Evolutionary conservation across 2,888 invertebrate species (phyloP).

Genomic region (Choreutis nemorana): DNA sequence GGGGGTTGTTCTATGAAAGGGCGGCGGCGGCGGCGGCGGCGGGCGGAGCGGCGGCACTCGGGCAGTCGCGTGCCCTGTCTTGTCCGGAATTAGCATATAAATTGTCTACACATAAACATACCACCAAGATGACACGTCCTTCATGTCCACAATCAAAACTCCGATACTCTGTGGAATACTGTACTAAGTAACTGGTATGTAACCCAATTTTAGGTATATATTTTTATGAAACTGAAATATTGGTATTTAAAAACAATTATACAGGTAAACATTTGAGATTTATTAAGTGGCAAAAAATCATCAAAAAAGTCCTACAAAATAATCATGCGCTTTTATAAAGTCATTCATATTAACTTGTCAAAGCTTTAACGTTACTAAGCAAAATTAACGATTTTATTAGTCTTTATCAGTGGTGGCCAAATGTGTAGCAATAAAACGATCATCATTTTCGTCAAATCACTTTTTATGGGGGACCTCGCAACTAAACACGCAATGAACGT

Average conservation of each 20-base stretch:
- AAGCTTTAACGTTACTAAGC: conserved; percentile 41
- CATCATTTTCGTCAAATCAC: conserved; percentile 65
- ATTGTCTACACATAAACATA: conserved; percentile 60
- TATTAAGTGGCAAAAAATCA: too few species aligned
- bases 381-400: conserved; percentile 60
- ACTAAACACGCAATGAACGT: too few species aligned
- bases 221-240: not conserved
- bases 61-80: conserved; percentile 52
- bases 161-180: conserved; percentile 18
- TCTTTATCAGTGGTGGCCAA: conserved; percentile 56
- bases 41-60: conserved; percentile 15
- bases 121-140: conserved; percentile 55
- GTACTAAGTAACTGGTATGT: not conserved
- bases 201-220: not conserved
- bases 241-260: not conserved
- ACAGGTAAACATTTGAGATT: not conserved
- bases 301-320: too few species aligned
- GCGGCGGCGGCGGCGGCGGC: conserved; percentile 6
- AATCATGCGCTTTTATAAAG: too few species aligned
- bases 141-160: conserved; percentile 24
- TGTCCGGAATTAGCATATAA: conserved; percentile 63
- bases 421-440: conserved; percentile 57
- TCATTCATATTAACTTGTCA: conserved; percentile 1
- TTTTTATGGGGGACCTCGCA: too few species aligned
- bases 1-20: too few species aligned